A percentile compares a stretch with the other conserved stretches of the same genome.
phyloP scores from a whole-genome alignment of 2,797 vertebrate species.

The Oreochromis grahami region DNA sequence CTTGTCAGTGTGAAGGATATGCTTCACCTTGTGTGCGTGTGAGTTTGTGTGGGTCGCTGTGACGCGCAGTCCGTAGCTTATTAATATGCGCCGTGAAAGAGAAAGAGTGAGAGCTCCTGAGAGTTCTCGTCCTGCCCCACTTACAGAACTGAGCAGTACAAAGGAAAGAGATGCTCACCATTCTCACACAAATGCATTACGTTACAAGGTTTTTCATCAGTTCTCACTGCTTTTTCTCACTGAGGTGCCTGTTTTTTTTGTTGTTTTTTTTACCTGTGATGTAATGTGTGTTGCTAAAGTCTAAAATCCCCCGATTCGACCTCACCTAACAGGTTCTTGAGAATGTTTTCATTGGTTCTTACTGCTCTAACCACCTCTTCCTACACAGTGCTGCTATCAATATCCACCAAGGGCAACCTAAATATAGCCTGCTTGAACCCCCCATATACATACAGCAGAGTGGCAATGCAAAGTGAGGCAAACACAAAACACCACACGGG shows the following conservation, averaged over 20 bases:
- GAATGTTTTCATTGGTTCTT: not conserved
- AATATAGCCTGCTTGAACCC: constrained; percentile 64
- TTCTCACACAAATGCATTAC: constrained; percentile 12
- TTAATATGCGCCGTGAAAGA: constrained; percentile 42
- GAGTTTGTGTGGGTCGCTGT: constrained; percentile 15
- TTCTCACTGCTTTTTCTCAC: not conserved
- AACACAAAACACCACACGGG: not conserved
- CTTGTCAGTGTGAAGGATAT: constrained; percentile 23
- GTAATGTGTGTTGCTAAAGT: not conserved
- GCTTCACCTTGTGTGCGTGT: constrained; percentile 7
- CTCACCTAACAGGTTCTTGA: not conserved
- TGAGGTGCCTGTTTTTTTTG: not conserved
- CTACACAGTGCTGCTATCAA: constrained; percentile 39
- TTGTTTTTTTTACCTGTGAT: not conserved
- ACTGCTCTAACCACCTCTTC: constrained; percentile 20
- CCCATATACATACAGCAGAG: constrained; percentile 39
- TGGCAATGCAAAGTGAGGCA: not conserved
- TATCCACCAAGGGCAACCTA: constrained; percentile 61
- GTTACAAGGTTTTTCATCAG: constrained; percentile 1
- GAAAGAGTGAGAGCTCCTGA: constrained; percentile 6
- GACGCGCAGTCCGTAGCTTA: constrained; percentile 23
- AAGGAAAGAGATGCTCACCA: constrained; percentile 36
- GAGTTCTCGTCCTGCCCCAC: constrained; percentile 57
- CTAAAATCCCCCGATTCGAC: not conserved
- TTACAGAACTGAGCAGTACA: constrained; percentile 30